Percentiles rank a stretch among this genome's conserved stretches.
Evolutionary conservation across 2,113 vertebrate genomes (phyloP).

Genomic region (Ancistrus triradiatus): DNA sequence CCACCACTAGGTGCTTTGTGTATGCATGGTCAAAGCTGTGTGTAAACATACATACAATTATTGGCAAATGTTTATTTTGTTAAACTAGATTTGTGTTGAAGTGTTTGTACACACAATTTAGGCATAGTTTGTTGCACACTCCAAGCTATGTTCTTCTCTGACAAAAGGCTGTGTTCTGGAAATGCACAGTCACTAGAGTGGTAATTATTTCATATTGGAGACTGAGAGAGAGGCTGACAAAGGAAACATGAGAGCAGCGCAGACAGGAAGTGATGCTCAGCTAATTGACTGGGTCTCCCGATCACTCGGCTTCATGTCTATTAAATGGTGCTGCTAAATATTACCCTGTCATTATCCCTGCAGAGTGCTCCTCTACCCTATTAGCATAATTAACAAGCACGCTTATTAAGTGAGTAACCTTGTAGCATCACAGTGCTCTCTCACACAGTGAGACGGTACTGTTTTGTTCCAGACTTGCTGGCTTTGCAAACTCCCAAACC

Average conservation of each 20-base stretch:
- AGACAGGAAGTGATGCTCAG: slow-evolving; percentile 23
- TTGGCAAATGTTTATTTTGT: no score
- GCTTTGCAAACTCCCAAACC: slow-evolving; percentile 8
- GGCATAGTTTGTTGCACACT: no score
- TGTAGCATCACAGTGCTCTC: slow-evolving; percentile 27
- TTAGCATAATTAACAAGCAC: slow-evolving; percentile 45
- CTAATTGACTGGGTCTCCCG: slow-evolving; percentile 25
- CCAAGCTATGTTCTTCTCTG: neutral
- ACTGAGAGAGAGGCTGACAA: neutral
- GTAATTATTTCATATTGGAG: neutral
- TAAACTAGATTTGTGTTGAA: no score
- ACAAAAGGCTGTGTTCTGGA: neutral
- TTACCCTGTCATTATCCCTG: slow-evolving; percentile 42
- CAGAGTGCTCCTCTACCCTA: slow-evolving; percentile 14
- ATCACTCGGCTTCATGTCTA: slow-evolving; percentile 22
- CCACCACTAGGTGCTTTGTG: no score
- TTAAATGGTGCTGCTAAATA: slow-evolving; percentile 33
- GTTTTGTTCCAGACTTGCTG: slow-evolving; percentile 9
- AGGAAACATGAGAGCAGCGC: neutral
- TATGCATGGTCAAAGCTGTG: no score
- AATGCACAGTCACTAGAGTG: neutral
- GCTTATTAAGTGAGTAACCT: slow-evolving; percentile 43
- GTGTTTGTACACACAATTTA: no score
- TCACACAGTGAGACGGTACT: slow-evolving; percentile 9
- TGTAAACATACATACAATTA: no score